Conservation (phyloP, 1,140 invertebrate species). For the Nixonia krombeini region DNA sequence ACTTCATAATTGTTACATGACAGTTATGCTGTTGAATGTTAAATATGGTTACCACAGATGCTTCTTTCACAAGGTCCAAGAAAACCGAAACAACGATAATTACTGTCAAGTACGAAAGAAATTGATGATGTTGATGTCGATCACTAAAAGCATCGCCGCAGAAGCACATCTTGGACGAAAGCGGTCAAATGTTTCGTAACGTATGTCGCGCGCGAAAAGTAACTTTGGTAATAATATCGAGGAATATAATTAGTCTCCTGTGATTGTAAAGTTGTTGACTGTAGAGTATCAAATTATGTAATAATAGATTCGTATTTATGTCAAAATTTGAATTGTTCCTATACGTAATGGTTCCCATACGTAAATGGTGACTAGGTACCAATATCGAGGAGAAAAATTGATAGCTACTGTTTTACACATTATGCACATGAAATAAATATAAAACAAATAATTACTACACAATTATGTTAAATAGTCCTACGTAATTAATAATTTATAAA, state of each 20-base stretch:
- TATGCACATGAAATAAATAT: background rate
- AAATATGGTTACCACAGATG: too few species aligned
- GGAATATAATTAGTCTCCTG: slow-evolving; percentile 30
- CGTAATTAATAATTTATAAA: too few species aligned
- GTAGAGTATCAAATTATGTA: slow-evolving; percentile 40
- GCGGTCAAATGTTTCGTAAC: slow-evolving; percentile 38
- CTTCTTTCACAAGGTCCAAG: too few species aligned
- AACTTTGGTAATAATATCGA: slow-evolving; percentile 35
- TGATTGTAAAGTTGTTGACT: slow-evolving; percentile 35
- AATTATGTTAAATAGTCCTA: too few species aligned
- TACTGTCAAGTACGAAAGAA: slow-evolving; percentile 20
- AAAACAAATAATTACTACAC: background rate
- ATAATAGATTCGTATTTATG: slow-evolving; percentile 14
- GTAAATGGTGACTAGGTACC: slow-evolving; percentile 31
- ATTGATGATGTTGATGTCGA: slow-evolving; percentile 42
- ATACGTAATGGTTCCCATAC: slow-evolving; percentile 26
- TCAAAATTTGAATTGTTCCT: slow-evolving; percentile 34
- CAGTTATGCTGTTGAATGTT: too few species aligned
- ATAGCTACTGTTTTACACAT: background rate
- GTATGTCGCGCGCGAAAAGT: slow-evolving; percentile 40
- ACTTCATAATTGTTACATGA: too few species aligned
- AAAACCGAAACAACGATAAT: too few species aligned
- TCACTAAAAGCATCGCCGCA: slow-evolving; percentile 42
- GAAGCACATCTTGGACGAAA: slow-evolving; percentile 51
- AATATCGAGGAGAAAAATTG: slow-evolving; percentile 31